phyloP scores from a whole-genome alignment of 2,888 invertebrate species.

The Acleris holmiana region DNA sequence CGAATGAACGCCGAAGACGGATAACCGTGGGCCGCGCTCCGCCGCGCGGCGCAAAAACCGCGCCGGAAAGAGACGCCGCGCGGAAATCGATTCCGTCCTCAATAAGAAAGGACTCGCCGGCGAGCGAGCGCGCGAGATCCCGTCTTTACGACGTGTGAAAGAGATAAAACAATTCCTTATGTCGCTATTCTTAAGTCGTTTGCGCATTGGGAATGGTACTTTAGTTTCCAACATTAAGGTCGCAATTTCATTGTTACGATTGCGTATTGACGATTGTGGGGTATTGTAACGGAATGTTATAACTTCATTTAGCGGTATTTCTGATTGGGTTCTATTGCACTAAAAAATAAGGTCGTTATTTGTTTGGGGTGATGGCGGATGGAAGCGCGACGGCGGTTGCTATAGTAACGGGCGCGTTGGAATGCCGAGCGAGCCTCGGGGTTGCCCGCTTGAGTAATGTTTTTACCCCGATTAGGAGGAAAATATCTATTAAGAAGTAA shows the following conservation, averaged over 20 bases:
- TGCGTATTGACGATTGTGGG: conserved; percentile 73
- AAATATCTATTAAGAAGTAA: conserved; percentile 41
- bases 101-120: conserved; percentile 67
- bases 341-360: conserved; percentile 72
- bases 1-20: conserved; percentile 78
- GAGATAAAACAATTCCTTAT: conserved; percentile 83
- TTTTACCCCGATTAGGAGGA: conserved; percentile 71
- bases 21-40: conserved; percentile 71
- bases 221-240: conserved; percentile 76
- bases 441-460: conserved; percentile 66
- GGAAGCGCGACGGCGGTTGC: conserved; percentile 73
- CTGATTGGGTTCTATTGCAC: conserved; percentile 62
- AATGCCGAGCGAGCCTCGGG: conserved; percentile 66
- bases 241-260: conserved; percentile 79
- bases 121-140: conserved; percentile 70
- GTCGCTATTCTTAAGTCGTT: conserved; percentile 81
- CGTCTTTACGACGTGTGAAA: conserved; percentile 80
- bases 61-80: conserved; percentile 76
- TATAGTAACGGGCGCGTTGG: conserved; percentile 83
- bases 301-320: conserved; percentile 73
- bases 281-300: conserved; percentile 78
- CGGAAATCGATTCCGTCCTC: conserved; percentile 77
- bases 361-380: conserved; percentile 62
- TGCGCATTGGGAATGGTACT: conserved; percentile 75
- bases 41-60: conserved; percentile 69